Conservation (phyloP, 2,797 vertebrate genomes). For the Galagoides demidoff region DNA sequence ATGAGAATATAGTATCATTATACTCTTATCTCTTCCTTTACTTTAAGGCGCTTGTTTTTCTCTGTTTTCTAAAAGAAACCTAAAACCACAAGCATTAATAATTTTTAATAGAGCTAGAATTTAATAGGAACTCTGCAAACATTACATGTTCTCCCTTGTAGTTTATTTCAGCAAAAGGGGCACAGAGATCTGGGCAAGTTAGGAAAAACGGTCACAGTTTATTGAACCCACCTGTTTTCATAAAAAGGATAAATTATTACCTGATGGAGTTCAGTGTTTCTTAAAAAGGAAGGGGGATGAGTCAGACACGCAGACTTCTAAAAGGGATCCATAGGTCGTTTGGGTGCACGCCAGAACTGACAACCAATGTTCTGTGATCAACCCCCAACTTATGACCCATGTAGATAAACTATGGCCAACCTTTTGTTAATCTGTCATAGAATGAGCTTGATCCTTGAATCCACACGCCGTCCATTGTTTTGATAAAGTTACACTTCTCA, state of each 20-base stretch:
- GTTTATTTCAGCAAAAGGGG: slow-evolving; percentile 4
- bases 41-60: neutral
- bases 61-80: neutral
- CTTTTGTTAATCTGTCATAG: neutral
- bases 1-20: neutral
- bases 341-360: neutral
- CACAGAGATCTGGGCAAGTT: slow-evolving; percentile 4
- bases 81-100: neutral
- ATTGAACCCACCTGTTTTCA: slow-evolving; percentile 58
- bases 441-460: neutral
- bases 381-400: neutral
- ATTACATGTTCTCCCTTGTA: neutral
- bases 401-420: neutral
- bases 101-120: slow-evolving; percentile 31
- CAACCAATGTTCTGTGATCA: slow-evolving; percentile 6
- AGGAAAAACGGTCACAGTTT: slow-evolving; percentile 32
- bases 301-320: neutral
- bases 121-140: slow-evolving; percentile 14
- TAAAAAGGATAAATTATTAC: slow-evolving; percentile 48
- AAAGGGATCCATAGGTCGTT: slow-evolving; percentile 29
- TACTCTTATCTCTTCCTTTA: neutral
- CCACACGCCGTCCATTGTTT: neutral
- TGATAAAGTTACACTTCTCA: neutral
- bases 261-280: neutral
- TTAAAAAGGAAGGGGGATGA: neutral